A percentile compares a stretch with the other conserved stretches of the same genome.
Evolutionary conservation across 37 sponge, comb jelly and placozoan genomes (phyloP).

Genomic region (Axinella damicornis): DNA sequence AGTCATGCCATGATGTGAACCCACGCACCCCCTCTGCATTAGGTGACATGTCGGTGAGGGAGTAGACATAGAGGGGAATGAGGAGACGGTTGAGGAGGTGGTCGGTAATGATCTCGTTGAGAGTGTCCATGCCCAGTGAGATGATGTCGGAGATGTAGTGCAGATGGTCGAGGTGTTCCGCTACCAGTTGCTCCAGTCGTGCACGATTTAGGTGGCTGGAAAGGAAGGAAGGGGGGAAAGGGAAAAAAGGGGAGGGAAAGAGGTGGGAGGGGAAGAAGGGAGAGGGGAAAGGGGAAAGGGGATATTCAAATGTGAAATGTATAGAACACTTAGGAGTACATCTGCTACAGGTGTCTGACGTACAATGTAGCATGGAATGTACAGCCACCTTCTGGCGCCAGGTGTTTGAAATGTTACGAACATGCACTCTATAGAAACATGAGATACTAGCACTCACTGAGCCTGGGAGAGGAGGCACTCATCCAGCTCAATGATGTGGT

Average conservation of each 20-base stretch:
- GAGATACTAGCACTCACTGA: no score
- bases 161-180: conserved; percentile 95
- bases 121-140: conserved; percentile 61
- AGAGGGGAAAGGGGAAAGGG: conserved; percentile 31
- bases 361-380: no score
- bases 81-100: conserved; percentile 87
- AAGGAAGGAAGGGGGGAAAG: background rate
- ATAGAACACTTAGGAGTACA: background rate
- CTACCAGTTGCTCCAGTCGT: conserved; percentile 83
- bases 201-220: conserved; percentile 78
- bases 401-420: background rate
- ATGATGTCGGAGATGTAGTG: conserved; percentile 96
- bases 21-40: conserved; percentile 3
- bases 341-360: no score
- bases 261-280: conserved; percentile 1
- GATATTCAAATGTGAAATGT: background rate
- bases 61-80: conserved; percentile 91
- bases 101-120: conserved; percentile 75
- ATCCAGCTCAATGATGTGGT: conserved; percentile 92
- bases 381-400: background rate
- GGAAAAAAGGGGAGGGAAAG: conserved; percentile 14
- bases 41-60: conserved; percentile 41
- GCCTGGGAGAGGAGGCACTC: conserved; percentile 86
- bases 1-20: no score
- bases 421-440: no score